Conservation (phyloP, 92 coral and sea anemone genomes). For the Pocillopora meandrina region DNA sequence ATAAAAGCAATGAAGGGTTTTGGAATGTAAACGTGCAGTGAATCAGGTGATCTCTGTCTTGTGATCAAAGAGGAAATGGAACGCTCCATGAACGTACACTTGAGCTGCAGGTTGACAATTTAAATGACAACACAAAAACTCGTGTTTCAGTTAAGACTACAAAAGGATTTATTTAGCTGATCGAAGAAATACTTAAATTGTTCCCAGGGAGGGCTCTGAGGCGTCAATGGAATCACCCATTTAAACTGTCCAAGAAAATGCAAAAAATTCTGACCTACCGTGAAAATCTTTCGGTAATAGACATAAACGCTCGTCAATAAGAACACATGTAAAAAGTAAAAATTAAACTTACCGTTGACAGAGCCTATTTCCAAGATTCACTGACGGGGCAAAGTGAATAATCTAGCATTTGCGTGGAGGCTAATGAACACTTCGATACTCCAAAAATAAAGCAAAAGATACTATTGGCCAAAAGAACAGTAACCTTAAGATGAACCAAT, state of each 20-base stretch:
- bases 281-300: background rate
- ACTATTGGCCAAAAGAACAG: constrained; percentile 24
- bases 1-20: background rate
- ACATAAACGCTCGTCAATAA: background rate
- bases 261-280: background rate
- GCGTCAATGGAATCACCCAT: too few relatives aligned
- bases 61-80: background rate
- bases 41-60: background rate
- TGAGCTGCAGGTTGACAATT: background rate
- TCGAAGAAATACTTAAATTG: too few relatives aligned
- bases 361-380: background rate
- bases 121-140: background rate
- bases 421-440: background rate
- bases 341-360: constrained; percentile 19
- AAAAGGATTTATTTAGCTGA: too few relatives aligned
- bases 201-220: too few relatives aligned
- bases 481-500: constrained; percentile 18
- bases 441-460: background rate
- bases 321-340: background rate
- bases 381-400: background rate
- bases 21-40: constrained; percentile 21
- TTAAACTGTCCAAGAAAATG: too few relatives aligned
- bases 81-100: background rate
- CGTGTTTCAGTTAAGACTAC: background rate
- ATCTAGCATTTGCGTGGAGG: background rate